These are phyloP conservation scores for Eumeta japonica DNA, from an alignment of 1,140 invertebrate genomes.

Conservation along the genomic window DNA sequence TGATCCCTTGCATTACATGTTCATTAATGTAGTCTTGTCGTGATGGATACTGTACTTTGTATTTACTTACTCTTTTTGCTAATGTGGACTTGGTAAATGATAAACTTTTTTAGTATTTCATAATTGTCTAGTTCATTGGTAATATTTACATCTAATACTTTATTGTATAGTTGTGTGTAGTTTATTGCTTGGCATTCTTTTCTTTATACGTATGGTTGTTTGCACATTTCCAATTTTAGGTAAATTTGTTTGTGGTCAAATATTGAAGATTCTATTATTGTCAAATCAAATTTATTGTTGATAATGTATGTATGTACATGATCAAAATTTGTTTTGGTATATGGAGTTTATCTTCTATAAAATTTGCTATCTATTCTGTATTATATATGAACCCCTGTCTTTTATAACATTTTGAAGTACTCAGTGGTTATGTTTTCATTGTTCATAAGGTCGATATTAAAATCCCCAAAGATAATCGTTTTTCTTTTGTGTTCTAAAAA, in stretches of 20 bases:
- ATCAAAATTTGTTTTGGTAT: slow-evolving; percentile 6
- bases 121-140: too few relatives aligned
- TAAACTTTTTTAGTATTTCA: too few relatives aligned
- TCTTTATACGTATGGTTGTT: neutral
- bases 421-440: neutral
- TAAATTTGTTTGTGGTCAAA: slow-evolving; percentile 6
- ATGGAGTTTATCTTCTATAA: slow-evolving; percentile 4
- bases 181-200: slow-evolving; percentile 1
- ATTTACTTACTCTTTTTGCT: too few relatives aligned
- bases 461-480: slow-evolving; percentile 7
- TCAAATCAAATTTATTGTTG: slow-evolving; percentile 3
- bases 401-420: slow-evolving; percentile 4
- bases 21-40: too few relatives aligned
- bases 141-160: too few relatives aligned
- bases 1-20: too few relatives aligned
- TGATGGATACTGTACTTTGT: too few relatives aligned
- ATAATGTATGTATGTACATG: slow-evolving; percentile 8
- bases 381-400: slow-evolving; percentile 4
- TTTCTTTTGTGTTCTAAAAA: slow-evolving; percentile 1
- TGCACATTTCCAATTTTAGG: neutral
- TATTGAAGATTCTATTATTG: slow-evolving; percentile 3
- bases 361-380: slow-evolving; percentile 5
- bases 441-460: slow-evolving; percentile 5
- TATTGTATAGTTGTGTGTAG: neutral
- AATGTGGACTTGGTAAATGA: too few relatives aligned